Evolutionary conservation across 2,888 invertebrate genomes (phyloP), one percentile per base, ranked within the genome.

Genomic region (Acleris laterana): DNA sequence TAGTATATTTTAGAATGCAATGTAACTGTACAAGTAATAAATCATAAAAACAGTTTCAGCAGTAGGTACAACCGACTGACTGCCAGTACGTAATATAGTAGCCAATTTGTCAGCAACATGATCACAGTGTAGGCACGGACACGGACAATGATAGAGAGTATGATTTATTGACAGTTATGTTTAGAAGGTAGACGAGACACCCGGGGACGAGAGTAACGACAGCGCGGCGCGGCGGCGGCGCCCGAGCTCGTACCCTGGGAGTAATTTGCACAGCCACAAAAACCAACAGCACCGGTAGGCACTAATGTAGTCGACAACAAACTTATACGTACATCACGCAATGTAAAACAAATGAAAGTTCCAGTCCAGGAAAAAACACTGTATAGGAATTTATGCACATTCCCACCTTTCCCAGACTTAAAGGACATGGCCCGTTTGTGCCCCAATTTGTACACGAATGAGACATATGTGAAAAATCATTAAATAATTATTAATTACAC

Each of bases 101-200:
- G 57, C 32, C 52, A 58, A 62, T 61, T 63, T 69, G 50, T 56
- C 61, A 53, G 51, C 42, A 67, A 68, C 63, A 61, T 57, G 62
- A 63, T 42, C 53, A 64, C 59, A 63, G 68, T 42, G 53, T 16
- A 46, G 58, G 53, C 51, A 68, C 72, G 69, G 72, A 76, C 51
- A 68, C 72, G 69, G 72, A 76, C 75, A 77, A 78, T 79, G 77
- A 79, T 79, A 79, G 78, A 77, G 72, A 70, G 69, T 76, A 83
- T 83, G 80, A 85, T 85, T 84, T 84, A 84, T 82, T 72, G 80
- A 83, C 82, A 82, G 84, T 83, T 80, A 82, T 76, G 22, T 55
- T 55, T 55, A 42, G 55, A 75, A 76, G 77, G 77, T 75, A 78
- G 76, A 80, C 76, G 73, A 70, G 71, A 71, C 51, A 60, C 22